Conservation (phyloP, 2,797 vertebrate genomes). For the Molothrus ater region DNA sequence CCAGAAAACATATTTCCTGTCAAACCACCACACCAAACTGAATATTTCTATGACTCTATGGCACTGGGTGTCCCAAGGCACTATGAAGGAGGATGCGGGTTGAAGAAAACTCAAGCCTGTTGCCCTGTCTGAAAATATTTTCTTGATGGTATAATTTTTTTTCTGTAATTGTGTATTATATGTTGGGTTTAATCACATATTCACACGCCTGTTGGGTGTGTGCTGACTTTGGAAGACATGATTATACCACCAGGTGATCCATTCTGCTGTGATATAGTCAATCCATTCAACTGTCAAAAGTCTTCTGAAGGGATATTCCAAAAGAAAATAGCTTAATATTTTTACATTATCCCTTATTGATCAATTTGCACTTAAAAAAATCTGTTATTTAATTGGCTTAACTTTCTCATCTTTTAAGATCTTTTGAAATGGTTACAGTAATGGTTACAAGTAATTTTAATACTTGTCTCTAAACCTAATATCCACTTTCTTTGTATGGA, state of each 20-base stretch:
- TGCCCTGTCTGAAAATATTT: background rate
- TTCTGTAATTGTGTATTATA: background rate
- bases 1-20: too few relatives aligned
- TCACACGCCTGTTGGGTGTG: background rate
- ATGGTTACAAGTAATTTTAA: background rate
- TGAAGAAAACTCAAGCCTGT: rapidly evolving
- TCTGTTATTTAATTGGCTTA: background rate
- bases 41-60: background rate
- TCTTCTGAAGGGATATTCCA: background rate
- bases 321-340: background rate
- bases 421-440: background rate
- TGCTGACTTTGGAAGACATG: background rate
- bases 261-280: background rate
- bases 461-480: background rate
- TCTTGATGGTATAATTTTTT: background rate
- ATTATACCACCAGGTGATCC: background rate
- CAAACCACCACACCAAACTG: background rate
- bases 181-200: rapidly evolving
- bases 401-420: background rate
- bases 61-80: background rate
- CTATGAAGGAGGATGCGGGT: rapidly evolving
- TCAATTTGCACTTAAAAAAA: background rate
- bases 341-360: background rate
- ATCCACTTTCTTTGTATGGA: background rate
- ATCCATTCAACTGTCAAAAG: background rate